Evolutionary conservation across 1,140 invertebrate genomes (phyloP), one percentile per base, ranked within the genome.

Genomic region (Leptopilina boulardi): DNA sequence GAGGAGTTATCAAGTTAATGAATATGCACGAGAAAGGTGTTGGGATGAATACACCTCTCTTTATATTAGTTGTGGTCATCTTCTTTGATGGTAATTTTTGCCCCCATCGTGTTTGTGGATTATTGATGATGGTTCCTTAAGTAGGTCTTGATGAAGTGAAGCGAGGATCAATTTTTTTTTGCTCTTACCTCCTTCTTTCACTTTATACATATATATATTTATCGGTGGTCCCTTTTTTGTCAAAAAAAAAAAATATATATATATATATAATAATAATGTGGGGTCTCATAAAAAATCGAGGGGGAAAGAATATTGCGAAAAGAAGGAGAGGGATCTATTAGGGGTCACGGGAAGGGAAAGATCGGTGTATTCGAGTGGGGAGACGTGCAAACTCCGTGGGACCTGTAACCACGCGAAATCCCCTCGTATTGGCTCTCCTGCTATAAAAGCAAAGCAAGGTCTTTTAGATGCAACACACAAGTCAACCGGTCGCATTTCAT

Each of bases 391-490:
- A 82, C 74, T 82, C 79, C 80, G 74, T 73, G 79, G 78, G 73
- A 84, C 82, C 82, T 75, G 82, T 82, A 84, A 82, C 77, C 79
- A 81, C 84, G 85, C 82, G 83, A 85, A 84, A 84, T 83, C 87
- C 87, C 88, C 88, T 86, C 84, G 88, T 89, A 84, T 79, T 75
- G 83, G 81, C 87, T 87, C 88, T 87, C 84, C 77, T 82, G 89
- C 88, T 90, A 90, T 91, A 91, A 91, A 91, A 91, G 90, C 90
- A 91, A 91, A 89, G 89, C 88, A 90, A 87, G 83, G 84, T 90
- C 87, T 90, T 91, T 89, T 90, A 89, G 88, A 88, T 88, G 88
- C 88, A 89, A 90, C 89, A 91, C 85, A 91, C 89, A 88, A 87
- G 87, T 85, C 83, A 83, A 86, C 82, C 83, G 82, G 81, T 85